Conservation (phyloP, 2,113 vertebrate genomes). For the Laticauda colubrina region DNA sequence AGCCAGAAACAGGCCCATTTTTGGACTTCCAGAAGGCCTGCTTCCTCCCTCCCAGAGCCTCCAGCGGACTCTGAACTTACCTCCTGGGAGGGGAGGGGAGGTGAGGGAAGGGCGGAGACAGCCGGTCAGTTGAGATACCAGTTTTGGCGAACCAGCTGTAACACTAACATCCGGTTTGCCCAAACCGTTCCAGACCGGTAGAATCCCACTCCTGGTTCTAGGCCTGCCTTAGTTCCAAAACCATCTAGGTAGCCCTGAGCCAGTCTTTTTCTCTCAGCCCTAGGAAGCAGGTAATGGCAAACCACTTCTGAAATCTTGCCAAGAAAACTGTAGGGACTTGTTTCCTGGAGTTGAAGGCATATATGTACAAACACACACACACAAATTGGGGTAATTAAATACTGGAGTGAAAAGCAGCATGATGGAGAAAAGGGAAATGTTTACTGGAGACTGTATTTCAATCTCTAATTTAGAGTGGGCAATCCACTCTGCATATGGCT, state of each 20-base stretch:
- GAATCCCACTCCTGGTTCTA: background rate
- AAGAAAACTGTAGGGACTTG: background rate
- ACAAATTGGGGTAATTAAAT: background rate
- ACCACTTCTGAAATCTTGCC: background rate
- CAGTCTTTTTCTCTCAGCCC: background rate
- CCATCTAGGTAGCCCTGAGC: background rate
- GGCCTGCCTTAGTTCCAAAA: background rate
- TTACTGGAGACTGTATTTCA: background rate
- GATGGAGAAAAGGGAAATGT: background rate
- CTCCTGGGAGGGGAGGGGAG: too few relatives aligned
- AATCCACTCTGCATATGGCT: background rate
- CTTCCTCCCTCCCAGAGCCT: too few relatives aligned
- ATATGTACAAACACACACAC: background rate
- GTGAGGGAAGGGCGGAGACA: too few relatives aligned
- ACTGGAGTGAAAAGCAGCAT: background rate
- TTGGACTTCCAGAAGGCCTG: too few relatives aligned
- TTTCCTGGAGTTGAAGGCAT: background rate
- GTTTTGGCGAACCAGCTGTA: too few relatives aligned
- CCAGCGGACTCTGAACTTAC: too few relatives aligned
- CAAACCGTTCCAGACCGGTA: too few relatives aligned
- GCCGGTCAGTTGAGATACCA: too few relatives aligned
- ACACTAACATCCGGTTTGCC: too few relatives aligned
- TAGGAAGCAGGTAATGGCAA: background rate
- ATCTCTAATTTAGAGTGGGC: background rate
- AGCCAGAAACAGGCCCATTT: too few relatives aligned